Conservation (phyloP, 2,888 invertebrate species). For the Fabriciana adippe region DNA sequence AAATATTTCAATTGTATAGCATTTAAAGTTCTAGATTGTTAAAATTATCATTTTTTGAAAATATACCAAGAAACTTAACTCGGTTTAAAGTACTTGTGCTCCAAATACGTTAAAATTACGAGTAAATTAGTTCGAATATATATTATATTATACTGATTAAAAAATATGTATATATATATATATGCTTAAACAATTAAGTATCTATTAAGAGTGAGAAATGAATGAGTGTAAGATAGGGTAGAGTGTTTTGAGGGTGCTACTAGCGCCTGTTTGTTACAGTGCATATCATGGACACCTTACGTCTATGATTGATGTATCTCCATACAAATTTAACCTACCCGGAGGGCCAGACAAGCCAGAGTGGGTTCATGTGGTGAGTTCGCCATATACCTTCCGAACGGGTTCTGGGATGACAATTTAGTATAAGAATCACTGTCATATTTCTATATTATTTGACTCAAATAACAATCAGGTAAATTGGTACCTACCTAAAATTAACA, state of each 20-base stretch:
- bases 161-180: too few species aligned
- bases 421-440: conserved; percentile 1
- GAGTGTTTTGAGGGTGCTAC: conserved; percentile 76
- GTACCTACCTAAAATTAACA: background rate
- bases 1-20: too few species aligned
- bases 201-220: conserved; percentile 2
- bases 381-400: conserved; percentile 48
- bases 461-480: conserved; percentile 1
- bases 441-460: background rate
- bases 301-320: conserved; percentile 97
- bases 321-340: conserved; percentile 97
- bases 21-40: too few species aligned
- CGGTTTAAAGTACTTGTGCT: too few species aligned
- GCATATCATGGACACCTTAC: conserved; percentile 99
- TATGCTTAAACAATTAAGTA: background rate
- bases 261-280: conserved; percentile 87
- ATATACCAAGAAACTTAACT: too few species aligned
- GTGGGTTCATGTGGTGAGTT: conserved; percentile 93
- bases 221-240: conserved; percentile 42
- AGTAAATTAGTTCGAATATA: background rate
- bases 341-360: conserved; percentile 91
- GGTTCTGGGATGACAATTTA: conserved; percentile 26
- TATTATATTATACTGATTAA: background rate
- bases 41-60: too few species aligned
- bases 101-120: too few species aligned